Conservation (phyloP, 1,140 invertebrate species). For the Heterodera carotae region DNA sequence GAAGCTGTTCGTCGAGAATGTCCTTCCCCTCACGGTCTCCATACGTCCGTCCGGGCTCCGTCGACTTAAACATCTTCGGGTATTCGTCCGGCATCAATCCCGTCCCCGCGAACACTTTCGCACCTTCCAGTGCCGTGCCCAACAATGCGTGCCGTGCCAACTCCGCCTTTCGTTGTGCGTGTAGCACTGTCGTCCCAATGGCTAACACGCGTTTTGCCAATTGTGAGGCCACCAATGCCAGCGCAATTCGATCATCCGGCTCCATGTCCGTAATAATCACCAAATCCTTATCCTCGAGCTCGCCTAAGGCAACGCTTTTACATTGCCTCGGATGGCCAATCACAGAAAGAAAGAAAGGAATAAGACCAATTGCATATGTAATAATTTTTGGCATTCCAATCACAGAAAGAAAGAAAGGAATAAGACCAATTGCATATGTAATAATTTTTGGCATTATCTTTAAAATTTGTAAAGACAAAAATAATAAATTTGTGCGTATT, state of each 20-base stretch:
- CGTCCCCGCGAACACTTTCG: constrained; percentile 11
- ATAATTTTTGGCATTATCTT: too few relatives aligned
- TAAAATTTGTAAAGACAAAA: too few relatives aligned
- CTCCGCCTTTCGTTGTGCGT: constrained; percentile 16
- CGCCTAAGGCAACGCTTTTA: too few relatives aligned
- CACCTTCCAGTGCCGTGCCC: background rate
- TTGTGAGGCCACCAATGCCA: background rate
- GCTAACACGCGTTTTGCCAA: background rate
- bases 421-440: too few relatives aligned
- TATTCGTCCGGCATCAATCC: background rate
- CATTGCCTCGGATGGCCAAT: too few relatives aligned
- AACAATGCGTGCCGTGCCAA: background rate
- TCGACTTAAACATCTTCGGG: constrained; percentile 4
- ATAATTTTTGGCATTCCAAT: too few relatives aligned
- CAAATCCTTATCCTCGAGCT: constrained; percentile 17
- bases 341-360: too few relatives aligned
- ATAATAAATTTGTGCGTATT: too few relatives aligned
- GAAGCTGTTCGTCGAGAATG: background rate
- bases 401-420: too few relatives aligned
- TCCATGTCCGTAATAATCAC: constrained; percentile 29
- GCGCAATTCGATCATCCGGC: constrained; percentile 24
- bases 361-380: too few relatives aligned
- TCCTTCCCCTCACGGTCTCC: constrained; percentile 2
- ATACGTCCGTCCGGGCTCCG: background rate
- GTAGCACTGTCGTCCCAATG: constrained; percentile 11